Conservation (phyloP, 2,113 vertebrate genomes). For the Agapornis roseicollis region DNA sequence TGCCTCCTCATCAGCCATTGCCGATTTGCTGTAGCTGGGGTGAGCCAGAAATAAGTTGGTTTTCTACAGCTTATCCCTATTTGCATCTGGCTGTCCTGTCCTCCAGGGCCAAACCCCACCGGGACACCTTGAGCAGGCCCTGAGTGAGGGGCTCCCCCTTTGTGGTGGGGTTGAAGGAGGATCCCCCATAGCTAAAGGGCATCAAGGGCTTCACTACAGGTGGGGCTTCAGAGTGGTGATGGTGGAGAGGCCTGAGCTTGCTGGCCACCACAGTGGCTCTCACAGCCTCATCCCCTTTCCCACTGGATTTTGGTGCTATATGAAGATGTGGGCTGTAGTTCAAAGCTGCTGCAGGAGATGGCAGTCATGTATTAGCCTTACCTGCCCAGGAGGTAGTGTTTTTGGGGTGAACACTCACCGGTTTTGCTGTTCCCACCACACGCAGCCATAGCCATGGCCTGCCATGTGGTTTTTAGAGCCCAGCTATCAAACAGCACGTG, state of each 20-base stretch:
- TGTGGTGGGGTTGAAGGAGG: rapidly evolving
- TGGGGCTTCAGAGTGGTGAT: background rate
- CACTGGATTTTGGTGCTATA: rapidly evolving
- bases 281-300: background rate
- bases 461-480: rapidly evolving
- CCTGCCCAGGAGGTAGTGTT: background rate
- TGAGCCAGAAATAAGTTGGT: background rate
- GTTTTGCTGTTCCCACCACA: rapidly evolving
- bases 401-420: background rate
- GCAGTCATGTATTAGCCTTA: background rate
- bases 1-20: background rate
- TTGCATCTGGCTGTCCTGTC: rapidly evolving
- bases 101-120: rapidly evolving
- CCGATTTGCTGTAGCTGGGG: background rate
- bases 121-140: too few species aligned
- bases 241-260: rapidly evolving
- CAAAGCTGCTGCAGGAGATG: conserved; percentile 32
- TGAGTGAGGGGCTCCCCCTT: background rate
- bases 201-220: rapidly evolving
- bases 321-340: background rate
- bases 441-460: background rate
- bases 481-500: rapidly evolving
- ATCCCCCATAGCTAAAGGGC: too few species aligned
- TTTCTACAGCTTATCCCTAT: background rate
- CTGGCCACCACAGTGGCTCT: rapidly evolving